A percentile compares a stretch with the other conserved stretches of the same genome.
Conservation (phyloP, 1,140 invertebrate species). For the Cyclargus thomasi region DNA sequence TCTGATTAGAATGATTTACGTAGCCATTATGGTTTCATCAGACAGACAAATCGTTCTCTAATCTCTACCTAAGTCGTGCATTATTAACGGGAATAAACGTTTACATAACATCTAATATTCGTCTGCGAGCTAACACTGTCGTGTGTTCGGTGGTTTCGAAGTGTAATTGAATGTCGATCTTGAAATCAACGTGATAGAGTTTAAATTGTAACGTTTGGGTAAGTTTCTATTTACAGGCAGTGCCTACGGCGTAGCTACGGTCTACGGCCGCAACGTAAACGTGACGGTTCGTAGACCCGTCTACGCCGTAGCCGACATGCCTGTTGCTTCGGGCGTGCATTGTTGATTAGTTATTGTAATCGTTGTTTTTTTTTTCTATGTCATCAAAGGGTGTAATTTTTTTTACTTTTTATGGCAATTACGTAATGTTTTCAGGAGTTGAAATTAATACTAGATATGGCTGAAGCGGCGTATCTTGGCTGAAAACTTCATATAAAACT, state of each 20-base stretch:
- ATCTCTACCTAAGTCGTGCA: not conserved
- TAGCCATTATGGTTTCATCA: not conserved
- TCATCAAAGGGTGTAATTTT: no score
- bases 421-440: no score
- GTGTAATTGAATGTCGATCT: not conserved
- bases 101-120: slow-evolving; percentile 1
- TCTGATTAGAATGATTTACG: not conserved
- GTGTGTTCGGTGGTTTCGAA: not conserved
- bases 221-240: slow-evolving; percentile 31
- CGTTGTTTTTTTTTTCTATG: not conserved
- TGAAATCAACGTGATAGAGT: slow-evolving; percentile 10
- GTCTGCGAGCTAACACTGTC: not conserved
- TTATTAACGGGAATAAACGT: slow-evolving; percentile 3
- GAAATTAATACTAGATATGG: no score
- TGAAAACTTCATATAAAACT: no score
- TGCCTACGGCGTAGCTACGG: slow-evolving; percentile 41
- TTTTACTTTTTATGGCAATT: no score
- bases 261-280: slow-evolving; percentile 42
- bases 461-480: no score
- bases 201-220: slow-evolving; percentile 15
- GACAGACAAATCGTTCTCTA: not conserved
- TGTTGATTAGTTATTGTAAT: not conserved
- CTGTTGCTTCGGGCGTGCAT: not conserved
- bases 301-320: slow-evolving; percentile 45
- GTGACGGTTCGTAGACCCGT: slow-evolving; percentile 44